Base-by-base conservation (phyloP, 2,888 invertebrate genomes). In the Drosophila meridiana region DNA sequence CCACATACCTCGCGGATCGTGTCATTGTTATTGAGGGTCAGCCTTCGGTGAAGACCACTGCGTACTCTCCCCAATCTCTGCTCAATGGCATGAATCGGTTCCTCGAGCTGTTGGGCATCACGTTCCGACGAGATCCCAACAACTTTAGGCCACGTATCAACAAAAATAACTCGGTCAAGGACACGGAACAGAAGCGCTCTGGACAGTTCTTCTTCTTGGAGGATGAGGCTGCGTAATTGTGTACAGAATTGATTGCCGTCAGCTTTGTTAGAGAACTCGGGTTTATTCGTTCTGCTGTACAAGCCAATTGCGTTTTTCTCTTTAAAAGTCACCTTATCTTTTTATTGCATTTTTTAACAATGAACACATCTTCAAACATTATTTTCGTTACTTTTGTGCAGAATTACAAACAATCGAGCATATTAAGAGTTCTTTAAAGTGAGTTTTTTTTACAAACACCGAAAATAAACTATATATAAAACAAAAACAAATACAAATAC, bases 191-290 rank as follows among this genome's bases (percentile, higher is more conserved):
- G 94, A 99, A 99, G 94, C 95, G 96, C 81, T 96, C 97, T 65
- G 99, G 99, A 69, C 99, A 99, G 94, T 99, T 97, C 94, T 99
- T 99, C 96, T 99, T 99, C 95, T 94, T 99, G 92, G 99, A 99
- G 94, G 99, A 99, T 65, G 92, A 93, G 52, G 74, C 60, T 38
- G 57, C 72, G 45, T 87, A 70, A 62, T 50, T 73, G 26, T 59
- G 56, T 61, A 62, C 52, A 55, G 42, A 67, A 64, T 77, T 65
- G 73, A 48, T 67, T 76, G 79, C 75, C 79, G 68, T 79, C 83
- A 75, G 53, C 52, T 79, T 79, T 70, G 48, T 63, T 61, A 57
- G 52, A 64, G 60, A 61, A 62, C 59, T 72, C 40, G 43, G 36
- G 50, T 69, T 69, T 57, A 60, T 63, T 59, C 38, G 71, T 73